Base-by-base conservation (phyloP, 1,140 invertebrate genomes). In the Bombus balteatus region DNA sequence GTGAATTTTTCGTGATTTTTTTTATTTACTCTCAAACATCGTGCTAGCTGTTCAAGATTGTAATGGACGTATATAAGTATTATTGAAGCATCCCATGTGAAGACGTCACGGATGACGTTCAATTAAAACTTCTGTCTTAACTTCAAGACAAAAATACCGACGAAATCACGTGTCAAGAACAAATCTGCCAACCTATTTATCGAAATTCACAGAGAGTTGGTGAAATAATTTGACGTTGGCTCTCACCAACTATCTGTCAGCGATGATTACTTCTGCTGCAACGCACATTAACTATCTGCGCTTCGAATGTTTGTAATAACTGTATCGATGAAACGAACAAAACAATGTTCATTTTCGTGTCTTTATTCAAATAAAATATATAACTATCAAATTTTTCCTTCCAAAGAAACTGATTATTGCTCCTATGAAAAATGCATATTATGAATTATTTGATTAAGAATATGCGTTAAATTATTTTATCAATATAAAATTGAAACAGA, bases 61-160 rank as follows among this genome's bases (percentile, higher is more conserved):
- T 59, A 9, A 28, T 8, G 6, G 4, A 12, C 5, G 8, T 10
- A 6, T 13, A 13, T 3, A n/a, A 22, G 15, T 47, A 18, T 78
- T 25, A 39, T 39, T 28, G 5, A n/a, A 22, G 0, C 15, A 25
- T 10, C 0, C 6, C 43, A 9, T 43, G 34, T 25, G 37, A 41
- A 59, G 37, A 43, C 2, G 34, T 41, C 28, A 34, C 22, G 28
- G 28, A 41, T 41, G 47, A n/a, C 22, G 57, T 62, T 43, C n/a
- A 82, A 62, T 62, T 73, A 62, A 76, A 83, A 83, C 57, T 81
- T 72, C 4, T 4, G 2, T 15, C 25, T 41, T 25, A 47, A 62
- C 28, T 62, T 72, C 32, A 12, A 6, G 18, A 10, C 28, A 81
- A 81, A 81, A 72, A 72, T 70, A 2, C 3, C 3, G 5, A 28